phyloP scores from a whole-genome alignment of 2,888 invertebrate species.

The Xylocampa areola region DNA sequence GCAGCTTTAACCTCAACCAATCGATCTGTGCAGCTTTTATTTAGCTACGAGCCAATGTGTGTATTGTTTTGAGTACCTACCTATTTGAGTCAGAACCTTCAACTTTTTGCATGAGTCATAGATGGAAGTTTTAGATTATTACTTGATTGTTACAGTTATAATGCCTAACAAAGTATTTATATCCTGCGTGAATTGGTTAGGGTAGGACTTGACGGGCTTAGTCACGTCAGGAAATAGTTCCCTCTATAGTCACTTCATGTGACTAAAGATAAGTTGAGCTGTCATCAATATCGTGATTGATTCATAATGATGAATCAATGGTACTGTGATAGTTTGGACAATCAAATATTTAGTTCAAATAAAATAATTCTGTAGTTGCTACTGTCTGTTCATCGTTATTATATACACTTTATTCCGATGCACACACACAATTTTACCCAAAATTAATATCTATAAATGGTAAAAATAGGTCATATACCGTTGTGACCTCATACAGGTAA shows the following conservation, averaged over 20 bases:
- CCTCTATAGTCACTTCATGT: conserved; percentile 32
- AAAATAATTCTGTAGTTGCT: too few species aligned
- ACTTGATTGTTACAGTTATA: conserved; percentile 23
- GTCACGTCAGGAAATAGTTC: conserved; percentile 47
- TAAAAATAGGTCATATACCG: conserved; percentile 35
- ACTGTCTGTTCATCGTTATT: too few species aligned
- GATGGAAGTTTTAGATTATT: conserved; percentile 20
- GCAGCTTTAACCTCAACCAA: too few species aligned
- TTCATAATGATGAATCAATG: too few species aligned
- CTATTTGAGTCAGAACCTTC: too few species aligned
- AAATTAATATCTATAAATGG: conserved; percentile 18
- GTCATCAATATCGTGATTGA: conserved; percentile 38
- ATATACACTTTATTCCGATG: neutral
- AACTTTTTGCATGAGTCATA: conserved; percentile 31
- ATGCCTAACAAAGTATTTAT: conserved; percentile 13
- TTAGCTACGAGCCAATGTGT: too few species aligned
- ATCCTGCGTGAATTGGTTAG: conserved; percentile 30
- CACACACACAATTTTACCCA: neutral
- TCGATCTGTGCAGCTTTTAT: too few species aligned
- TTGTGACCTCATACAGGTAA: conserved; percentile 21
- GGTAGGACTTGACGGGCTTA: conserved; percentile 34
- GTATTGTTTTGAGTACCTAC: too few species aligned
- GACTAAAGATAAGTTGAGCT: conserved; percentile 33
- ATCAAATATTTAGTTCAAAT: too few species aligned
- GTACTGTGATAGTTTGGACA: too few species aligned